Evolutionary conservation across 1,140 invertebrate species (phyloP).

Genomic region (Lethrus apterus): DNA sequence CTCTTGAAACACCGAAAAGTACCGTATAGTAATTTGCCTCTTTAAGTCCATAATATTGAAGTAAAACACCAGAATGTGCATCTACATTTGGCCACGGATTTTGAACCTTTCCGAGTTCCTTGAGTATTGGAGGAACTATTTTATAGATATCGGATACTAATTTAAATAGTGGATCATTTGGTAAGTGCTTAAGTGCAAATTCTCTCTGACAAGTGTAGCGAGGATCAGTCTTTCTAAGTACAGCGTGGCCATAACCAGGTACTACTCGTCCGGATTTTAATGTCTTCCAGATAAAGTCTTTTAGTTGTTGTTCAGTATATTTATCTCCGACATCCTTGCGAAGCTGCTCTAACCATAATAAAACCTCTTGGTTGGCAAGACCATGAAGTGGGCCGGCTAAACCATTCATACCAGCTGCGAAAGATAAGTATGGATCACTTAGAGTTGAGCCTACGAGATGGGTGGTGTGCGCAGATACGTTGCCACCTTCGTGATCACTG

Average conservation of each 20-base stretch:
- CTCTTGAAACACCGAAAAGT: conserved; percentile 83
- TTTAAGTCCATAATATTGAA: conserved; percentile 82
- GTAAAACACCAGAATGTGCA: conserved; percentile 82
- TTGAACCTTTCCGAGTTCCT: conserved; percentile 83
- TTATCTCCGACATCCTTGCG: conserved; percentile 60
- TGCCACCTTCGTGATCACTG: conserved; percentile 82
- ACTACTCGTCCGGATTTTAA: conserved; percentile 84
- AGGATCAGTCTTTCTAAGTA: conserved; percentile 84
- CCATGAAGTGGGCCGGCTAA: conserved; percentile 83
- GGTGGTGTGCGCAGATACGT: conserved; percentile 80
- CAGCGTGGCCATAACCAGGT: conserved; percentile 89
- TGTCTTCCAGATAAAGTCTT: conserved; percentile 82
- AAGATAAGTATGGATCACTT: conserved; percentile 83
- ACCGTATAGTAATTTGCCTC: conserved; percentile 96
- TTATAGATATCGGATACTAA: conserved; percentile 78
- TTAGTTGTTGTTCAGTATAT: conserved; percentile 68
- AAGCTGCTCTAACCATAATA: conserved; percentile 67
- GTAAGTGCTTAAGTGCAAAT: conserved; percentile 82
- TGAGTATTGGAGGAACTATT: conserved; percentile 74
- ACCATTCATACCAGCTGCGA: conserved; percentile 80
- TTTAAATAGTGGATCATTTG: conserved; percentile 77
- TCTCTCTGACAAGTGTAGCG: conserved; percentile 82
- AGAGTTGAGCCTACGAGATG: conserved; percentile 84
- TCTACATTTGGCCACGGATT: conserved; percentile 95
- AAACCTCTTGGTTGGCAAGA: conserved; percentile 79